phyloP scores from a whole-genome alignment of 2,888 invertebrate species.

The Napeogenes sylphis region DNA sequence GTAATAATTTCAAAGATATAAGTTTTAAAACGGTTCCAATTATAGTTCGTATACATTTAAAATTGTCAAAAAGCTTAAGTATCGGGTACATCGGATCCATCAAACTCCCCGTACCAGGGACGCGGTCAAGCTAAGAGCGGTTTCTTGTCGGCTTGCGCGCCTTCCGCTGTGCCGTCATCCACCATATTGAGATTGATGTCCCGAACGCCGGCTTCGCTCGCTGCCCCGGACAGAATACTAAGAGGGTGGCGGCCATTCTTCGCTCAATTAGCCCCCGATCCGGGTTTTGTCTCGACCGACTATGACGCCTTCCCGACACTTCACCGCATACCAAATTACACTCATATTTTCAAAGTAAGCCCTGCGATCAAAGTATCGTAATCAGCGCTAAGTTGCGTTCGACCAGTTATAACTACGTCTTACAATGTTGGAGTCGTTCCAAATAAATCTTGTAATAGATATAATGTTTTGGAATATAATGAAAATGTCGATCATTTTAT shows the following conservation, averaged over 20 bases:
- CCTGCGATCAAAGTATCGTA: conserved; percentile 55
- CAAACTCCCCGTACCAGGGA: conserved; percentile 48
- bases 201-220: conserved; percentile 52
- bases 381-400: conserved; percentile 38
- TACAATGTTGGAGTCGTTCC: conserved; percentile 4
- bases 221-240: conserved; percentile 66
- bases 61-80: conserved; percentile 16
- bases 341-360: conserved; percentile 69
- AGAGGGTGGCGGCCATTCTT: conserved; percentile 63
- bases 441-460: conserved; percentile 3
- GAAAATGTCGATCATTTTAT: too few relatives aligned
- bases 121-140: conserved; percentile 64
- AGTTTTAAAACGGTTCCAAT: neutral
- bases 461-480: conserved; percentile 6
- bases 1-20: neutral
- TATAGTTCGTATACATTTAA: neutral
- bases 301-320: conserved; percentile 53
- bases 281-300: conserved; percentile 55
- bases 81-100: conserved; percentile 51
- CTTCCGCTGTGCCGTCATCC: conserved; percentile 70
- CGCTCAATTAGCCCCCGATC: conserved; percentile 70
- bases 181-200: conserved; percentile 75
- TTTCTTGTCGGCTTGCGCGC: conserved; percentile 64
- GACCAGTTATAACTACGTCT: conserved; percentile 19
- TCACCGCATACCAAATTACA: conserved; percentile 68